Evolutionary conservation across 2,113 vertebrate species (phyloP).

Genomic region (Tragelaphus strepsiceros): DNA sequence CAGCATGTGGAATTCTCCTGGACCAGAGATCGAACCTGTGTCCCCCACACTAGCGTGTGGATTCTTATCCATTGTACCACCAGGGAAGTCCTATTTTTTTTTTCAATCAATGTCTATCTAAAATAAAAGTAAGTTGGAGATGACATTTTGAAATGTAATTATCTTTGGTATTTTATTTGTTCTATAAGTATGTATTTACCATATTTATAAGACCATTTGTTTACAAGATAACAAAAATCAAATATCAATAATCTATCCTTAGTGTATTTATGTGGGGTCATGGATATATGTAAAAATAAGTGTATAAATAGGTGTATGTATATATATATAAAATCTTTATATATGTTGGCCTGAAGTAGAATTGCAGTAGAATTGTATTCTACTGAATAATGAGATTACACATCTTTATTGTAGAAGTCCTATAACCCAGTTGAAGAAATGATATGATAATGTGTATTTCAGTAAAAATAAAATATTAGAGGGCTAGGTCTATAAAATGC

Average conservation of each 20-base stretch:
- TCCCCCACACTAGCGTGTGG: background rate
- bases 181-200: background rate
- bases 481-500: background rate
- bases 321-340: background rate
- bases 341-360: background rate
- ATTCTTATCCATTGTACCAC: background rate
- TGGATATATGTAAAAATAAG: background rate
- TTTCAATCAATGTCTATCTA: background rate
- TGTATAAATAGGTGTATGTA: background rate
- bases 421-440: background rate
- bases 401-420: background rate
- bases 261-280: background rate
- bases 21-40: background rate
- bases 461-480: conserved; percentile 9
- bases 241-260: background rate
- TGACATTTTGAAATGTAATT: background rate
- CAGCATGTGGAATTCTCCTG: background rate
- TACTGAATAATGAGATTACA: background rate
- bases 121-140: background rate
- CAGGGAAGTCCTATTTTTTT: background rate
- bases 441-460: background rate
- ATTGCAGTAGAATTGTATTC: background rate
- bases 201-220: background rate
- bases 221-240: background rate
- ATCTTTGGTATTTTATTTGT: background rate